Evolutionary conservation across 1,140 invertebrate species (phyloP), one percentile per base, ranked within the genome.

Genomic region (Cotesia chilonis): DNA sequence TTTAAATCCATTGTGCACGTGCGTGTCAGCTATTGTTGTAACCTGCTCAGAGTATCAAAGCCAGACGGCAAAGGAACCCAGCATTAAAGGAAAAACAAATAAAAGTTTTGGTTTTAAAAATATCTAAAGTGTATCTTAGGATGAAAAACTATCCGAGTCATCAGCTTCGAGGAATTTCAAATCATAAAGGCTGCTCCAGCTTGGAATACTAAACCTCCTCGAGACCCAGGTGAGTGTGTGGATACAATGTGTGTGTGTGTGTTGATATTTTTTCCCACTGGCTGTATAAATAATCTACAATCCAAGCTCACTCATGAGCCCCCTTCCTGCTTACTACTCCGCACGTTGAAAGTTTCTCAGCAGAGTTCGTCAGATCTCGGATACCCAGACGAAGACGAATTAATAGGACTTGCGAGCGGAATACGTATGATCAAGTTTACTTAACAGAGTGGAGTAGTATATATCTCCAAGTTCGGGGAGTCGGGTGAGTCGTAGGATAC

Each of bases 361-460:
- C 69, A 60, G 73, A 74, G 64, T 71, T 69, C 55, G 59, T 75
- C 74, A 73, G 70, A 76, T 78, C 78, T 78, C 74, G 75, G 74
- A 81, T 80, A 78, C 35, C 80, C 76, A 75, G 75, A 79, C 70
- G 77, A 81, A 75, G 75, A 79, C 70, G 77, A 81, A 84, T 82
- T 82, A 83, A 81, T 81, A 75, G 78, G 75, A 78, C 59, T 76
- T 77, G 79, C 80, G 70, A 69, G 52, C 63, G 75, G 76, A 79
- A 79, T 78, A 81, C 71, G 55, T 70, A 36, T 57, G 38, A 61
- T 61, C 14, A 35, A 28, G 28, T 35, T 35, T 20, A 47, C 41
- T 47, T 47, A 47, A 47, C 6, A 47, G 41, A 47, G 41, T 28
- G 28, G 28, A 28, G 28, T 28, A 28, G 28, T 47, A 47, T 47